Percentiles rank a stretch among this genome's conserved stretches.
Evolutionary conservation across 2,113 vertebrate species (phyloP).

Genomic region (Girardinichthys multiradiatus): DNA sequence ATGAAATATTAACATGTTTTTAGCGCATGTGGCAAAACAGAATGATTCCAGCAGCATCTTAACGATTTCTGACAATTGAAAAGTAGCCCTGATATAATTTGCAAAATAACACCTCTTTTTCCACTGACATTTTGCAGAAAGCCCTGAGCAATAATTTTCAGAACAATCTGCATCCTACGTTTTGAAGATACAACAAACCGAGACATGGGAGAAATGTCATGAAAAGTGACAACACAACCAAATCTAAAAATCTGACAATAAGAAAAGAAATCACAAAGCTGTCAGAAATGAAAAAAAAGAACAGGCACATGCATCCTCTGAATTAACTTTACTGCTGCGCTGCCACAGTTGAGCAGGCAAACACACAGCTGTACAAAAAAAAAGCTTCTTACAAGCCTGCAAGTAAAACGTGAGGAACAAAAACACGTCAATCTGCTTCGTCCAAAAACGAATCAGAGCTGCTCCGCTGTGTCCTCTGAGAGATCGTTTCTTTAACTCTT

Average conservation of each 20-base stretch:
- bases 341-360: conserved; percentile 53
- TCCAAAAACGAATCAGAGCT: conserved; percentile 60
- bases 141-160: conserved; percentile 23
- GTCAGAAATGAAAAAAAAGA: conserved; percentile 44
- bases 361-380: conserved; percentile 52
- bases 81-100: conserved; percentile 18
- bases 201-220: conserved; percentile 52
- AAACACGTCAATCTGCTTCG: conserved; percentile 70
- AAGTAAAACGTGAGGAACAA: conserved; percentile 61
- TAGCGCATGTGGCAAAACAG: conserved; percentile 7
- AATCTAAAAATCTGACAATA: conserved; percentile 54
- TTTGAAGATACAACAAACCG: conserved; percentile 41
- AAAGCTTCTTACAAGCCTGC: conserved; percentile 52
- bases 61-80: conserved; percentile 44
- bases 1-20: conserved; percentile 47
- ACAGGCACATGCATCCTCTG: conserved; percentile 31
- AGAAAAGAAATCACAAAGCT: conserved; percentile 65
- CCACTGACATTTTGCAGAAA: conserved; percentile 1
- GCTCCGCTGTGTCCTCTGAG: conserved; percentile 47
- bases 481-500: conserved; percentile 59
- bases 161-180: conserved; percentile 26
- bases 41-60: conserved; percentile 35
- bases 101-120: conserved; percentile 23
- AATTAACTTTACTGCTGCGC: conserved; percentile 59
- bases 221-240: conserved; percentile 67